Evolutionary conservation across 1,140 invertebrate genomes (phyloP).

Genomic region (Harpegnathos saltator): DNA sequence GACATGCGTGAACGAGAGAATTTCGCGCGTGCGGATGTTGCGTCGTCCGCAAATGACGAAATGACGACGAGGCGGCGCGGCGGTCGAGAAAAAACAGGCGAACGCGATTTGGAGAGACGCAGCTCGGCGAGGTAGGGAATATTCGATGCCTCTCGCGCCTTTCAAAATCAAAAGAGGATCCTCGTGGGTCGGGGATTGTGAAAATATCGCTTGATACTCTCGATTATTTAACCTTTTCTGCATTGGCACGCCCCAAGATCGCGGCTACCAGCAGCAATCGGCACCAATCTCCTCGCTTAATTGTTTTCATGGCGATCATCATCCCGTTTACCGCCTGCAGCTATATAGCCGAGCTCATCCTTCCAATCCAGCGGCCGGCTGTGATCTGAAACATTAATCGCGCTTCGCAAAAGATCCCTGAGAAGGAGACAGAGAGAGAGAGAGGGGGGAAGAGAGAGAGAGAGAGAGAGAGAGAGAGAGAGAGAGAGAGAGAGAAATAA

Average conservation of each 20-base stretch:
- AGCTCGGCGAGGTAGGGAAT: background rate
- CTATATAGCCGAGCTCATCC: slow-evolving; percentile 15
- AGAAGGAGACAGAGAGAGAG: too few species aligned
- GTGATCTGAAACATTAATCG: slow-evolving; percentile 46
- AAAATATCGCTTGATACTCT: background rate
- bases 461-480: too few species aligned
- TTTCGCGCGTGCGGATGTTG: too few species aligned
- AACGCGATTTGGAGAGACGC: background rate
- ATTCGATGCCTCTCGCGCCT: too few species aligned
- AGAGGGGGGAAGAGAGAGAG: too few species aligned
- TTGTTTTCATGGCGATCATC: slow-evolving; percentile 43
- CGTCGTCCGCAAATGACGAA: too few species aligned
- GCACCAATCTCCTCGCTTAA: slow-evolving; percentile 41
- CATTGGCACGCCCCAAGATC: slow-evolving; percentile 9
- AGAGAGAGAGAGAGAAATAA: too few species aligned
- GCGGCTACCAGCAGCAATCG: background rate
- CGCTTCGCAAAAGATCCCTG: background rate
- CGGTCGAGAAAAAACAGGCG: background rate
- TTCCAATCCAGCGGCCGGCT: background rate
- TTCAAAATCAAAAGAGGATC: background rate
- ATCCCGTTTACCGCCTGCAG: background rate
- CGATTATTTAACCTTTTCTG: slow-evolving; percentile 55
- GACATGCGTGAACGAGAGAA: too few species aligned
- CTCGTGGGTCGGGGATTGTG: too few species aligned
- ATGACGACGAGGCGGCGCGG: too few species aligned